phyloP scores from a whole-genome alignment of 2,888 invertebrate genomes.

The Ariolimax columbianus region DNA sequence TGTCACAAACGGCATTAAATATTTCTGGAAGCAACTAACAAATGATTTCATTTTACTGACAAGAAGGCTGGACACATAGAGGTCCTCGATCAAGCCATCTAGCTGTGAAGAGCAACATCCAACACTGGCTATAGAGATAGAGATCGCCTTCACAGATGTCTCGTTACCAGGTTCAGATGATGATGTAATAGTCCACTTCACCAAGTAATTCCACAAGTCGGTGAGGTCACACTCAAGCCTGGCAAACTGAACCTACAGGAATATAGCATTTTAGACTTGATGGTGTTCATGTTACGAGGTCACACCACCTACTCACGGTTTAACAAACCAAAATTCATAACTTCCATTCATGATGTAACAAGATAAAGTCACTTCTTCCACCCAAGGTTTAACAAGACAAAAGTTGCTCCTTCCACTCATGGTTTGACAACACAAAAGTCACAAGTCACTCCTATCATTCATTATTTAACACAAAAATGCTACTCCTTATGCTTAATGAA shows the following conservation, averaged over 20 bases:
- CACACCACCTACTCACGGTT: no score
- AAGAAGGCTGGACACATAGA: conserved; percentile 75
- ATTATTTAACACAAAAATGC: no score
- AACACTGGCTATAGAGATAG: conserved; percentile 11
- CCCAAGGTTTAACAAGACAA: no score
- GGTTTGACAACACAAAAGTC: no score
- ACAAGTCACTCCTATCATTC: no score
- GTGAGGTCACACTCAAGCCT: conserved; percentile 25
- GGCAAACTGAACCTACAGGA: conserved; percentile 23
- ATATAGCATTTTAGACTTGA: no score
- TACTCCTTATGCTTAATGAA: no score
- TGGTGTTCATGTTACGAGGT: no score
- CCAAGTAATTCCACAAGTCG: conserved; percentile 33
- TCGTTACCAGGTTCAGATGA: not conserved
- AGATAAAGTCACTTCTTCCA: no score
- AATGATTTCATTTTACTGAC: conserved; percentile 82
- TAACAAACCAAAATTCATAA: no score
- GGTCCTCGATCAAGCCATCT: conserved; percentile 64
- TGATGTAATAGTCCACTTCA: conserved; percentile 23
- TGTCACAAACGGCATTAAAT: conserved; percentile 74
- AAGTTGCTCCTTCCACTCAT: no score
- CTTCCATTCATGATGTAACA: no score
- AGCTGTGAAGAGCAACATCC: conserved; percentile 51
- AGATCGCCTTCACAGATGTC: not conserved
- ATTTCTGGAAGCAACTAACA: conserved; percentile 82